Evolutionary conservation across 2,797 vertebrate species (phyloP).

Genomic region (Characodon lateralis): DNA sequence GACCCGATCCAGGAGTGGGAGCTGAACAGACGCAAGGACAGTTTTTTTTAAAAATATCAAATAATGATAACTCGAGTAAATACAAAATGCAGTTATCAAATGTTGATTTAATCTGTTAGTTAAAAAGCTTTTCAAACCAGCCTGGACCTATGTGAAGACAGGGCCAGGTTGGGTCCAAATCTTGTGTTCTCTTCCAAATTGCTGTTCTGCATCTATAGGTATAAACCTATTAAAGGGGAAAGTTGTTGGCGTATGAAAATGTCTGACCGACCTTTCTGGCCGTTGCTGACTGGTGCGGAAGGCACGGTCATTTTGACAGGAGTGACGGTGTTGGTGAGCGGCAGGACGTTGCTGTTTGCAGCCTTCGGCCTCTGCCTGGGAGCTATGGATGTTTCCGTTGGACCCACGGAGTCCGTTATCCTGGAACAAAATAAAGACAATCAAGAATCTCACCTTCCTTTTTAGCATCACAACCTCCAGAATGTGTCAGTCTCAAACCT

Average conservation of each 20-base stretch:
- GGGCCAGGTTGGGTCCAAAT: too few relatives aligned
- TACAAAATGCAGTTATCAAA: too few relatives aligned
- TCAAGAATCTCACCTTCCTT: too few relatives aligned
- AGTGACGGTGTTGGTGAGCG: constrained; percentile 88
- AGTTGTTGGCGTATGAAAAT: not conserved
- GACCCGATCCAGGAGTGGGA: constrained; percentile 58
- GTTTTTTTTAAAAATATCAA: too few relatives aligned
- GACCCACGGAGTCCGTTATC: constrained; percentile 93
- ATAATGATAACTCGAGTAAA: too few relatives aligned
- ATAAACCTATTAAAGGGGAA: not conserved
- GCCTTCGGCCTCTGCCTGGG: constrained; percentile 97
- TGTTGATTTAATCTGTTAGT: too few relatives aligned
- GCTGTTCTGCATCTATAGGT: not conserved
- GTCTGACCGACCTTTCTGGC: constrained; percentile 84
- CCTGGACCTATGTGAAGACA: too few relatives aligned
- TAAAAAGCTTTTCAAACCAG: too few relatives aligned
- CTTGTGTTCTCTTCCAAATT: too few relatives aligned
- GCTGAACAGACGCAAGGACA: constrained; percentile 44
- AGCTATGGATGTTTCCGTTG: constrained; percentile 99
- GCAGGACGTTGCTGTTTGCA: constrained; percentile 83
- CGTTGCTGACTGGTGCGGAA: constrained; percentile 82
- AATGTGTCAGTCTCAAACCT: not conserved
- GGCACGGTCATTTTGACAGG: constrained; percentile 88
- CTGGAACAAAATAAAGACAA: constrained; percentile 68
- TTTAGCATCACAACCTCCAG: not conserved